Evolutionary conservation across 64 coral and sea anemone species (phyloP).

Genomic region (Porites lutea): DNA sequence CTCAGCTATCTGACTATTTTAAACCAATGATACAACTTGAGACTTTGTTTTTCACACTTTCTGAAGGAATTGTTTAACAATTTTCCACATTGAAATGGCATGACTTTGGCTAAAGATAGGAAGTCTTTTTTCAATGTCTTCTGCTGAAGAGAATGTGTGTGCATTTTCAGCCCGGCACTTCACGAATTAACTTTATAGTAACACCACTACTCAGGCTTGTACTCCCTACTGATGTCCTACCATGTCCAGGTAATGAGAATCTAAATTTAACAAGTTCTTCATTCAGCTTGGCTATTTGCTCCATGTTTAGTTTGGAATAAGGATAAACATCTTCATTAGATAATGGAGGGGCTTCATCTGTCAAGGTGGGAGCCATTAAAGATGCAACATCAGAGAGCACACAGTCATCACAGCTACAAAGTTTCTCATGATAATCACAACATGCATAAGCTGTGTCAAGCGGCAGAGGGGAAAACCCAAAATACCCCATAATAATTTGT

Average conservation of each 20-base stretch:
- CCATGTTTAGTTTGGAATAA: not conserved
- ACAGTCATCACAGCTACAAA: constrained; percentile 26
- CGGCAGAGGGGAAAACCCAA: constrained; percentile 12
- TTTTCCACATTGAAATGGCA: constrained; percentile 27
- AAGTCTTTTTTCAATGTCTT: not conserved
- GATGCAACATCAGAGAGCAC: constrained; percentile 2
- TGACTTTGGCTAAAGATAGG: constrained; percentile 23
- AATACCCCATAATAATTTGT: constrained; percentile 13
- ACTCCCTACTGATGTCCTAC: constrained; percentile 3
- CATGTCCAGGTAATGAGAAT: not conserved
- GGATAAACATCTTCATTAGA: not conserved
- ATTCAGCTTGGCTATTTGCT: not conserved
- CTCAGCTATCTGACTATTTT: no score
- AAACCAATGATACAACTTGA: no score
- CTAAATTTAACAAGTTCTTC: constrained; percentile 2
- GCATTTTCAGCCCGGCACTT: constrained; percentile 1
- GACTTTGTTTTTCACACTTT: no score
- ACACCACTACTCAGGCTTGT: constrained; percentile 4
- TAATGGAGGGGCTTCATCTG: constrained; percentile 1
- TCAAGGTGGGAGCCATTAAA: not conserved
- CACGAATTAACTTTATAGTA: not conserved
- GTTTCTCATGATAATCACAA: constrained; percentile 33
- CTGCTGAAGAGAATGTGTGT: not conserved
- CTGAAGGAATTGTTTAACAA: not conserved
- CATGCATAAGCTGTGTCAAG: not conserved